A percentile compares a stretch with the other conserved stretches of the same genome.
These are phyloP conservation scores for Trisateles emortualis DNA, from an alignment of 2,888 invertebrate species.

Conservation along the genomic window DNA sequence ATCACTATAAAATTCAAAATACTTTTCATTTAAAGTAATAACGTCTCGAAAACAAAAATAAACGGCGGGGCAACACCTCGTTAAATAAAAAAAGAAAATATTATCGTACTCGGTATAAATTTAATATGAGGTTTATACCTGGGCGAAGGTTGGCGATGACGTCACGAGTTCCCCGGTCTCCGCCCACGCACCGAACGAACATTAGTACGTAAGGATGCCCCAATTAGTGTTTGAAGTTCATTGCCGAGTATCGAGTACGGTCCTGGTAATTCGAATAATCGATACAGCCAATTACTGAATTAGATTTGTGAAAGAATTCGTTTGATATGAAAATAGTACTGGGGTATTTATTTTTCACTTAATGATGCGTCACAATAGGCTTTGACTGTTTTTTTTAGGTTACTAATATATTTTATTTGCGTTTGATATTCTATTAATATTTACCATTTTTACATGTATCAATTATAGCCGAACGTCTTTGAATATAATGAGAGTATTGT, in stretches of 20 bases:
- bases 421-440: too few relatives aligned
- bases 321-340: too few relatives aligned
- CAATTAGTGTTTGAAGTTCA: constrained; percentile 47
- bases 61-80: constrained; percentile 29
- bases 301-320: too few relatives aligned
- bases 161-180: constrained; percentile 43
- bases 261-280: constrained; percentile 37
- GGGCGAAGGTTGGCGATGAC: constrained; percentile 56
- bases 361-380: too few relatives aligned
- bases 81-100: constrained; percentile 44
- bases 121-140: constrained; percentile 49
- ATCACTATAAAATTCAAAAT: constrained; percentile 5
- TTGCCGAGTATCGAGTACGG: constrained; percentile 35
- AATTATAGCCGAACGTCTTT: too few relatives aligned
- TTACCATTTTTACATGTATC: too few relatives aligned
- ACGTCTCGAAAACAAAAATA: constrained; percentile 26
- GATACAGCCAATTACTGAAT: constrained; percentile 37
- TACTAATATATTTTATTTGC: too few relatives aligned
- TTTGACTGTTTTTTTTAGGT: too few relatives aligned
- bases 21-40: constrained; percentile 25
- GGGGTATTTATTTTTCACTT: too few relatives aligned
- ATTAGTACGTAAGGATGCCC: constrained; percentile 39
- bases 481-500: too few relatives aligned
- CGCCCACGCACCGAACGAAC: constrained; percentile 33
- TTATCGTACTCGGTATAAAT: constrained; percentile 47